These are phyloP conservation scores for Eilema sororculum DNA, from an alignment of 2,888 invertebrate species.

Conservation along the genomic window DNA sequence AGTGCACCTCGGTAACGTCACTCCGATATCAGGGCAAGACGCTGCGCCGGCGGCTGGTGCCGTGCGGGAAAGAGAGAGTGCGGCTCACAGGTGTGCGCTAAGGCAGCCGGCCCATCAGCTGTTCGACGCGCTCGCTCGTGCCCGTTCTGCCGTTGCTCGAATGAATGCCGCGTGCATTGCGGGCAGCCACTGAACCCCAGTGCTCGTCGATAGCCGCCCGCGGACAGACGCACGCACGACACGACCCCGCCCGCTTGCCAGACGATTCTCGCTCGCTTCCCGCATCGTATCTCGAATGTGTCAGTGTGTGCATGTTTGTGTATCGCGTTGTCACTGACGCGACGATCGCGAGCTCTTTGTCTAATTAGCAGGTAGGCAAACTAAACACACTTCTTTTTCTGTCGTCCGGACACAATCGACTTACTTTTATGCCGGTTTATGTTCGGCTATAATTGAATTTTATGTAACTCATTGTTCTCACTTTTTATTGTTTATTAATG, in stretches of 20 bases:
- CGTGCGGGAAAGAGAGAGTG: constrained; percentile 79
- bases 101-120: constrained; percentile 79
- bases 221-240: constrained; percentile 76
- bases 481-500: constrained; percentile 47
- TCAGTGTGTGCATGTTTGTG: constrained; percentile 78
- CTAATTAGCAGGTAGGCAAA: constrained; percentile 84
- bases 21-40: constrained; percentile 70
- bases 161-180: constrained; percentile 61
- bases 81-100: constrained; percentile 78
- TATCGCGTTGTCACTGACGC: constrained; percentile 76
- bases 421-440: constrained; percentile 52
- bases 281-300: constrained; percentile 63
- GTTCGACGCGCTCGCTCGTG: constrained; percentile 74
- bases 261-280: constrained; percentile 61
- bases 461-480: constrained; percentile 57
- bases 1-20: constrained; percentile 59
- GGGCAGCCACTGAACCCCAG: constrained; percentile 69
- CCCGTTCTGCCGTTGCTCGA: constrained; percentile 62
- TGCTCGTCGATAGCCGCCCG: constrained; percentile 75
- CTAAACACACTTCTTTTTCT: constrained; percentile 55
- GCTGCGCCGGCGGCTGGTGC: constrained; percentile 62
- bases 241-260: constrained; percentile 59
- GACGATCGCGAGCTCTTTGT: constrained; percentile 80
- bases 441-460: constrained; percentile 61
- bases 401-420: constrained; percentile 56